phyloP scores from a whole-genome alignment of 2,113 vertebrate species.

The Thryonomys swinderianus region DNA sequence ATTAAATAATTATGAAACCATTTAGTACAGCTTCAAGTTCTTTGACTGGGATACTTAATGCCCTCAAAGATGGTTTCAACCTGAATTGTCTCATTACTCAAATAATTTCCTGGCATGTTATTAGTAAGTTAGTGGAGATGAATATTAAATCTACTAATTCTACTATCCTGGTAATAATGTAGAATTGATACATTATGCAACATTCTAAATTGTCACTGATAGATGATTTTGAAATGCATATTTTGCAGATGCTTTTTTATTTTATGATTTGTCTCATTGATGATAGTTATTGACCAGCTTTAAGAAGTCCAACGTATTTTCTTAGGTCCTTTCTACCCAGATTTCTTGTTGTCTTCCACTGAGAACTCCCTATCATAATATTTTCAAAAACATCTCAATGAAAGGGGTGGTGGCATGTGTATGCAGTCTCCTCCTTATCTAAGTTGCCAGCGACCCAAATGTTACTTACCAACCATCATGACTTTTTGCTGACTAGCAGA shows the following conservation, averaged over 20 bases:
- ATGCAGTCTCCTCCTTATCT: not conserved
- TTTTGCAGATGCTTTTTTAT: not conserved
- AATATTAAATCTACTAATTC: conserved; percentile 31
- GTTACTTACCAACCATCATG: not conserved
- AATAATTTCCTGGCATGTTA: conserved; percentile 25
- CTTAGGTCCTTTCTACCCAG: not conserved
- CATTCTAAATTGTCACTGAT: not conserved
- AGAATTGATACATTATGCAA: not conserved
- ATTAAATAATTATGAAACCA: conserved; percentile 57
- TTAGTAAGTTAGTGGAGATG: conserved; percentile 2
- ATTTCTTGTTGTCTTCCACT: not conserved
- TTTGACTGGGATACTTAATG: conserved; percentile 41
- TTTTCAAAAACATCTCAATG: conserved; percentile 24
- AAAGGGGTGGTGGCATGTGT: not conserved
- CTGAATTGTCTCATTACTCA: conserved; percentile 24
- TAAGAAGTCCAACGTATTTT: not conserved
- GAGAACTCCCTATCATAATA: not conserved
- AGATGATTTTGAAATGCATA: conserved; percentile 19
- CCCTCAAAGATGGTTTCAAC: conserved; percentile 36
- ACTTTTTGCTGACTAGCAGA: not conserved
- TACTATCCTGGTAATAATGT: not conserved
- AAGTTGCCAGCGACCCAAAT: not conserved
- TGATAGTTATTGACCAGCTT: not conserved
- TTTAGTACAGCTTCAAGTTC: conserved; percentile 11
- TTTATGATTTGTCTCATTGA: not conserved